These are phyloP conservation scores for Danionella cerebrum DNA, from an alignment of 2,113 vertebrate genomes.

Conservation along the genomic window DNA sequence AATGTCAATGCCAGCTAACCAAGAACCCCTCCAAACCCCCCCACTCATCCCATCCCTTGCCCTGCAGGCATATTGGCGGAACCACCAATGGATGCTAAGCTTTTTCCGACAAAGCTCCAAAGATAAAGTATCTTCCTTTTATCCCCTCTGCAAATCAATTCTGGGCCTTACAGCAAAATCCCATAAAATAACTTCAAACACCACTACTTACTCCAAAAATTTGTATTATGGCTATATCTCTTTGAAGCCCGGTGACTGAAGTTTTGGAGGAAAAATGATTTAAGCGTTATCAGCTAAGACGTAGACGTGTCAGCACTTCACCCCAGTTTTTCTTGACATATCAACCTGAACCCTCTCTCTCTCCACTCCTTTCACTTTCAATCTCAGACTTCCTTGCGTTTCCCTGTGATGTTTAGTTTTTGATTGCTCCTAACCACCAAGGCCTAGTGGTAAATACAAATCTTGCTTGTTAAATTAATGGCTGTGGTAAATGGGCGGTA, in stretches of 20 bases:
- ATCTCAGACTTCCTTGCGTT: neutral
- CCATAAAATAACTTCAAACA: conserved; percentile 99
- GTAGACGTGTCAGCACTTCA: conserved; percentile 93
- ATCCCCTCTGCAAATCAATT: conserved; percentile 99
- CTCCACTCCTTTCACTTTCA: conserved; percentile 25
- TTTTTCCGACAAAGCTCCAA: conserved; percentile 99
- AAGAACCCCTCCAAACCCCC: conserved; percentile 41
- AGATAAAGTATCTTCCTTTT: conserved; percentile 99
- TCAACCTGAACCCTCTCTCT: conserved; percentile 75
- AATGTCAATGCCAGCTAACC: conserved; percentile 88
- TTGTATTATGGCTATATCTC: conserved; percentile 99
- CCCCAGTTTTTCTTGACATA: conserved; percentile 96
- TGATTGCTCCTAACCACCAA: conserved; percentile 78
- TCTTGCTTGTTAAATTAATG: conserved; percentile 69
- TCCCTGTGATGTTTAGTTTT: conserved; percentile 70
- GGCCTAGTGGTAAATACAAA: conserved; percentile 71
- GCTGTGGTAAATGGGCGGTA: conserved; percentile 54
- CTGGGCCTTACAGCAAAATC: conserved; percentile 99
- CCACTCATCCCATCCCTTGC: conserved; percentile 38
- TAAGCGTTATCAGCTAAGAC: conserved; percentile 98
- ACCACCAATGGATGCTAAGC: conserved; percentile 96
- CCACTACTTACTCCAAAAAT: conserved; percentile 99
- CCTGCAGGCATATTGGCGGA: conserved; percentile 92
- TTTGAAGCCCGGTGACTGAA: conserved; percentile 98
- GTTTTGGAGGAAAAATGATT: conserved; percentile 99